These are phyloP conservation scores for Anticlea derivata DNA, from an alignment of 2,888 invertebrate species.

Conservation along the genomic window DNA sequence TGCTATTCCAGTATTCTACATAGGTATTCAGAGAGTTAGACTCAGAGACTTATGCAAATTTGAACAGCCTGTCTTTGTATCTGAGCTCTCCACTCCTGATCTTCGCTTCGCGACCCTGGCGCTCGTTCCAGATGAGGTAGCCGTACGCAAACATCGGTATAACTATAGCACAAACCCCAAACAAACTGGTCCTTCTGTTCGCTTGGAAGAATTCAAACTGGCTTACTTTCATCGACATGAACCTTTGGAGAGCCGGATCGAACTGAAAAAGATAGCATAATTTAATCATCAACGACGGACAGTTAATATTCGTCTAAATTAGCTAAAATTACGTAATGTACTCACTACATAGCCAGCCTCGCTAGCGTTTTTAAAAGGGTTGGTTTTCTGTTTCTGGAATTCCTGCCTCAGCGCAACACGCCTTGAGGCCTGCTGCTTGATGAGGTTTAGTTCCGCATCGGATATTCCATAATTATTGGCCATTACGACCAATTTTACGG, in stretches of 20 bases:
- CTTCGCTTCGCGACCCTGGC: conserved; percentile 74
- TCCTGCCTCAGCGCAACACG: conserved; percentile 86
- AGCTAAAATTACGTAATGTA: conserved; percentile 74
- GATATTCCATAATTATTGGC: conserved; percentile 82
- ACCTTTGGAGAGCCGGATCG: conserved; percentile 90
- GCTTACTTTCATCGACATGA: conserved; percentile 87
- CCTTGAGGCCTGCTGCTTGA: conserved; percentile 85
- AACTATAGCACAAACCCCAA: conserved; percentile 78
- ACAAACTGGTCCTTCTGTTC: conserved; percentile 79
- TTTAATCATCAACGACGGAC: background rate
- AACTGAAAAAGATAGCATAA: conserved; percentile 85
- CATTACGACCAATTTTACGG: conserved; percentile 51
- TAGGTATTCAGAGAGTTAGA: background rate
- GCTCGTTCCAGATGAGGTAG: conserved; percentile 78
- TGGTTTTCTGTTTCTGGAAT: conserved; percentile 87
- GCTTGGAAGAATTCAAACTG: conserved; percentile 87
- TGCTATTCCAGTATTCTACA: conserved; percentile 13
- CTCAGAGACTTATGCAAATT: conserved; percentile 52
- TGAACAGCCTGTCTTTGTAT: conserved; percentile 88
- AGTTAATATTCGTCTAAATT: conserved; percentile 16
- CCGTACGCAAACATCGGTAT: conserved; percentile 83
- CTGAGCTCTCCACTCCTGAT: conserved; percentile 88
- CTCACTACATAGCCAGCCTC: conserved; percentile 89
- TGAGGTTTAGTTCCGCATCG: conserved; percentile 72
- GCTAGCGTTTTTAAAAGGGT: conserved; percentile 88